Evolutionary conservation across 2,888 invertebrate species (phyloP).

Genomic region (Cacoxenus indagator): DNA sequence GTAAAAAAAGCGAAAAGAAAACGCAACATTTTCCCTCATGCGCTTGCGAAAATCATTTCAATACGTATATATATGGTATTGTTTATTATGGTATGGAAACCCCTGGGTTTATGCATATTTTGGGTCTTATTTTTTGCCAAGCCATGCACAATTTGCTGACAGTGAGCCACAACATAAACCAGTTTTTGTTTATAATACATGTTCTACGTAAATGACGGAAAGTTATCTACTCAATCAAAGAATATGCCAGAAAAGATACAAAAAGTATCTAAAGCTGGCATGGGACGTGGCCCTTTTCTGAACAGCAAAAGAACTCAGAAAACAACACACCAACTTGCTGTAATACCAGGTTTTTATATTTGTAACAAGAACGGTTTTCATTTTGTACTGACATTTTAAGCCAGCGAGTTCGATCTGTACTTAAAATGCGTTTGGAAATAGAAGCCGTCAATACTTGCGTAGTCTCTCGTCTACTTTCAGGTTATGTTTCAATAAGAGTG

Average conservation of each 20-base stretch:
- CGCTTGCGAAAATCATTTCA: neutral
- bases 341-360: neutral
- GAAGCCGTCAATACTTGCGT: slow-evolving; percentile 2
- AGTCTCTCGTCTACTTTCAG: neutral
- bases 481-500: neutral
- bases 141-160: neutral
- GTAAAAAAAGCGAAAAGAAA: neutral
- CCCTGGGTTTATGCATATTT: neutral
- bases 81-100: neutral
- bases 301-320: neutral
- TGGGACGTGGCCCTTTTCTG: neutral
- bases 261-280: neutral
- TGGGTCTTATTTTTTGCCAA: neutral
- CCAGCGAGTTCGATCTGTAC: neutral
- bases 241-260: neutral
- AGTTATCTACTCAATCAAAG: neutral
- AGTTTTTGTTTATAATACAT: neutral
- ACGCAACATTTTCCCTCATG: neutral
- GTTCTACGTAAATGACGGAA: neutral
- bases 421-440: neutral
- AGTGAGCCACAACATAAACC: slow-evolving; percentile 16
- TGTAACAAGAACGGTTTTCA: neutral
- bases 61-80: neutral
- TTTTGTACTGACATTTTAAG: neutral
- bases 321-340: neutral